Conservation (phyloP, 2,888 invertebrate genomes). For the Patella pellucida region DNA sequence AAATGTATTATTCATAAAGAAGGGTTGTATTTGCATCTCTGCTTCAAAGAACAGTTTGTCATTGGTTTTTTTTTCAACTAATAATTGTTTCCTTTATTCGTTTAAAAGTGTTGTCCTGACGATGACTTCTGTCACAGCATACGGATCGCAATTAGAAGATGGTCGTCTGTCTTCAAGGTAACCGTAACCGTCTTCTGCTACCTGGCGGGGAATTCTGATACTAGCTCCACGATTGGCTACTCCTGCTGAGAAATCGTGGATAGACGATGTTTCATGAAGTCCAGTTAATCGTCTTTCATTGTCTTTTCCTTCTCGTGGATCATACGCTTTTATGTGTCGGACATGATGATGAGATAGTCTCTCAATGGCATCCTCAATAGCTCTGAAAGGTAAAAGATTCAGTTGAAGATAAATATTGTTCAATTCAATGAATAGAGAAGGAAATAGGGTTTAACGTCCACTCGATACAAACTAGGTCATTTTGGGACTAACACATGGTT, state of each 20-base stretch:
- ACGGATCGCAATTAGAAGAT: slow-evolving; percentile 71
- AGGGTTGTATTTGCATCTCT: no score
- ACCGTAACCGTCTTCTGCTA: slow-evolving; percentile 92
- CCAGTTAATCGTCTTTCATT: slow-evolving; percentile 96
- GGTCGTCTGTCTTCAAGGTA: slow-evolving; percentile 92
- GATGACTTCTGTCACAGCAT: slow-evolving; percentile 64
- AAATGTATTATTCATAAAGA: no score
- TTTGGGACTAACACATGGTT: no score
- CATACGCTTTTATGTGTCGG: slow-evolving; percentile 95
- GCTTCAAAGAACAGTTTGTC: background rate
- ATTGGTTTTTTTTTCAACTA: background rate
- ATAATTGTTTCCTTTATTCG: slow-evolving; percentile 24
- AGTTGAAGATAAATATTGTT: no score
- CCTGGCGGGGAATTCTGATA: slow-evolving; percentile 79
- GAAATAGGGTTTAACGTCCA: no score
- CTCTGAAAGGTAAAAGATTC: slow-evolving; percentile 74
- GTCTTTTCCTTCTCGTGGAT: slow-evolving; percentile 95
- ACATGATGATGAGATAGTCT: slow-evolving; percentile 91
- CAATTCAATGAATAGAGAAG: no score
- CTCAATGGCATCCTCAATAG: slow-evolving; percentile 95
- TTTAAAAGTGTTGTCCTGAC: slow-evolving; percentile 51
- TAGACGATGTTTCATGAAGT: slow-evolving; percentile 94
- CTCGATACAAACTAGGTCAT: no score
- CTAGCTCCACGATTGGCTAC: slow-evolving; percentile 95
- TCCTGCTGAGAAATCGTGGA: slow-evolving; percentile 92